phyloP scores from a whole-genome alignment of 2,888 invertebrate genomes.

The Torymus auratus region DNA sequence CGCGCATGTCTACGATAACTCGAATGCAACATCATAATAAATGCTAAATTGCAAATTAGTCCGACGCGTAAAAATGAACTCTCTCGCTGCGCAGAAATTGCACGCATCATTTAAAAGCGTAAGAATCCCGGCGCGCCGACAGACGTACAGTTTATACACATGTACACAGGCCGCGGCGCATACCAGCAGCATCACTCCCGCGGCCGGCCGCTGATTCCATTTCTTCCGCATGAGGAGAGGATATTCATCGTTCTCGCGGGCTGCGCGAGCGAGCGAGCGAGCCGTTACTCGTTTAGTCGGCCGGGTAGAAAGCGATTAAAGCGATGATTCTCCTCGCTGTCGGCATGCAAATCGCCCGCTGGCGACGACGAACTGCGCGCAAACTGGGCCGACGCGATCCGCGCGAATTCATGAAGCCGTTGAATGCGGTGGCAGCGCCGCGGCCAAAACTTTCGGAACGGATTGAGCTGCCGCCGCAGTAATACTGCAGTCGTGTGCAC shows the following conservation, averaged over 20 bases:
- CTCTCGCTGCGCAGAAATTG: conserved; percentile 24
- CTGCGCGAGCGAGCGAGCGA: background rate
- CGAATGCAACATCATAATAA: conserved; percentile 39
- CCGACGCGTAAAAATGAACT: conserved; percentile 16
- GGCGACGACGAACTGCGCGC: conserved; percentile 1
- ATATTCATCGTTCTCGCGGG: conserved; percentile 30
- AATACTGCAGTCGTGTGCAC: background rate
- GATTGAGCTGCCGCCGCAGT: no score
- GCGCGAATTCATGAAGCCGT: conserved; percentile 9
- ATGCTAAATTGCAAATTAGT: conserved; percentile 47
- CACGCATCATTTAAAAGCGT: conserved; percentile 26
- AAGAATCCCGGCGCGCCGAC: conserved; percentile 16
- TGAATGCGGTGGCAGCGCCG: background rate
- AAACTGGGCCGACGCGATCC: background rate
- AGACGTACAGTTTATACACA: background rate
- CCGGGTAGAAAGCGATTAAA: conserved; percentile 35
- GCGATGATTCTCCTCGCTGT: conserved; percentile 31
- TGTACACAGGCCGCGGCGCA: background rate
- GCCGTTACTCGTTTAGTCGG: conserved; percentile 40
- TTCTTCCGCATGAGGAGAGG: conserved; percentile 14
- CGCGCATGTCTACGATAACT: background rate
- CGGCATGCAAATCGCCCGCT: conserved; percentile 48
- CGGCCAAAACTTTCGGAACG: background rate
- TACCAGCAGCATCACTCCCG: no score
- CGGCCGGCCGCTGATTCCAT: conserved; percentile 11